A percentile compares a stretch with the other conserved stretches of the same genome.
phyloP scores from a whole-genome alignment of 2,113 vertebrate genomes.

The Pardalotus punctatus region DNA sequence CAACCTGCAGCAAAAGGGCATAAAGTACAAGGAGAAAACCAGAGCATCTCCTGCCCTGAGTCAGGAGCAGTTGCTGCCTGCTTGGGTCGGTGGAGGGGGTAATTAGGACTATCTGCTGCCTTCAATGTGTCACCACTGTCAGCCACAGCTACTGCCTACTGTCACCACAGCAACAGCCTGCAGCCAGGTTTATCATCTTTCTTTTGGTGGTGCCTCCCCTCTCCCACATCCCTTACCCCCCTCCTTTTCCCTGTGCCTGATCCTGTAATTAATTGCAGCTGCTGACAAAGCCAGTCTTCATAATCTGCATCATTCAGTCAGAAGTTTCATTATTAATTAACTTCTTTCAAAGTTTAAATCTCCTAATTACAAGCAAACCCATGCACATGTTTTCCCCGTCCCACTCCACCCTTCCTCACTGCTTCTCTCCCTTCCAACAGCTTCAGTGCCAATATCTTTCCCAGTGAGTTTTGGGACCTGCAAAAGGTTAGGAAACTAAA shows the following conservation, averaged over 20 bases:
- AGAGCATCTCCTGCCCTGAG: neutral
- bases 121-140: neutral
- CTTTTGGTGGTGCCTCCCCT: neutral
- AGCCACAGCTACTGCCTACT: neutral
- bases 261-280: conserved; percentile 74
- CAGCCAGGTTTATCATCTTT: conserved; percentile 54
- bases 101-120: conserved; percentile 43
- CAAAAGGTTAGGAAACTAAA: neutral
- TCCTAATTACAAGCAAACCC: conserved; percentile 66
- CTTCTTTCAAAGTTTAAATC: conserved; percentile 70
- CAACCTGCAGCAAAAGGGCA: neutral
- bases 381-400: neutral
- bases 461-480: neutral
- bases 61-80: neutral
- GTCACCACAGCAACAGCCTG: conserved; percentile 64
- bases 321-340: conserved; percentile 75
- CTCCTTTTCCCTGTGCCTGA: conserved; percentile 38
- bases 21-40: neutral
- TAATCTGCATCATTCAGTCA: conserved; percentile 55
- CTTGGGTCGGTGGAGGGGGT: neutral
- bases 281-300: conserved; percentile 67
- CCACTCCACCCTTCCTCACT: neutral
- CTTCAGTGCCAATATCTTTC: neutral
- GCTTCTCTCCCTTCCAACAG: neutral
- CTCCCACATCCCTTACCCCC: neutral